phyloP scores from a whole-genome alignment of 2,888 invertebrate genomes.

The Phrixothrix hirtus region DNA sequence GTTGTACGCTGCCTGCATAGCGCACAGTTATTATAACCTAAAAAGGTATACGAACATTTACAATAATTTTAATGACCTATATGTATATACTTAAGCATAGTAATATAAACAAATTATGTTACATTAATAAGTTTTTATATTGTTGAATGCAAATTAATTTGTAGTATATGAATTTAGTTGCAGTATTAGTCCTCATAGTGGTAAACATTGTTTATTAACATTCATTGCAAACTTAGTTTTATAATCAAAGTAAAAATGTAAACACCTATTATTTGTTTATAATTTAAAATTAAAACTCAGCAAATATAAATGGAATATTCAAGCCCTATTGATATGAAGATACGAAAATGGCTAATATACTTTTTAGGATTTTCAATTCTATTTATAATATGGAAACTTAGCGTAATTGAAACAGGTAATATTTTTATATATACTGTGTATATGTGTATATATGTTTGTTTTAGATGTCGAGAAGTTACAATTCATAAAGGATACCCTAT shows the following conservation, averaged over 20 bases:
- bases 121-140: background rate
- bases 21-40: no score
- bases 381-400: conserved; percentile 44
- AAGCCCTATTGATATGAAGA: conserved; percentile 24
- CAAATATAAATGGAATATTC: conserved; percentile 20
- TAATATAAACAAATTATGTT: background rate
- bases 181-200: no score
- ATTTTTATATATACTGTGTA: background rate
- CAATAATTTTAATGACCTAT: no score
- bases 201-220: no score
- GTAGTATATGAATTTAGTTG: no score
- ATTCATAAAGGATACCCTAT: conserved; percentile 43
- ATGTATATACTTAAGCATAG: no score
- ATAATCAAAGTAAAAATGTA: no score
- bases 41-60: no score
- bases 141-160: no score
- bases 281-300: background rate
- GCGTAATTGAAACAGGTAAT: conserved; percentile 41
- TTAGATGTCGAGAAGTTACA: conserved; percentile 46
- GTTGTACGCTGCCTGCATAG: no score
- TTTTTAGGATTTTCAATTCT: conserved; percentile 42
- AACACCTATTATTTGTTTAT: no score
- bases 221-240: no score
- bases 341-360: conserved; percentile 33
- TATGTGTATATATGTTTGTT: conserved; percentile 7